Evolutionary conservation across 2,113 vertebrate genomes (phyloP), one percentile per base, ranked within the genome.

Genomic region (Nesogale talazaci): DNA sequence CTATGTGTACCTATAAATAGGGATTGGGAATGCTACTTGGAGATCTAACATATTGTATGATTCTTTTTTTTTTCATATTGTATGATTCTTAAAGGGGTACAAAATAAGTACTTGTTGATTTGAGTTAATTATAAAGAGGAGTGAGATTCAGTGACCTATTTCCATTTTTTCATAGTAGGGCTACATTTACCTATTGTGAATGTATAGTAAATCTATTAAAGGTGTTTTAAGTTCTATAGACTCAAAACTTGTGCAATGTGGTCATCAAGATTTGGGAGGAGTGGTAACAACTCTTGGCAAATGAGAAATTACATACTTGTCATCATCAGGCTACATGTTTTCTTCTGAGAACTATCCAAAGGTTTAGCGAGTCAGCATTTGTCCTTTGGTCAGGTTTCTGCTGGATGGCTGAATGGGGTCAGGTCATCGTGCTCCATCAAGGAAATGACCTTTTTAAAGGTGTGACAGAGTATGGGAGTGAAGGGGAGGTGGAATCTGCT

Each of bases 401-500:
- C 29, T 40, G 56, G 79, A 89, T 23, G 11, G 70, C 72, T 81
- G 70, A 90, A 91, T 94, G 92, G 85, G 94, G 78, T 34, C 81
- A 87, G 42, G 61, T 74, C 52, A 65, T 82, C 38, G 67, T 1
- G 2, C 59, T 83, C 69, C 57, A 56, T 87, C 31, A 90, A 65
- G 85, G 42, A 59, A 83, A 46, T 84, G 72, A 88, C 31, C 80
- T 83, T 92, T 83, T 74, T 42, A 83, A 86, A 89, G 89, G 92
- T 89, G 87, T 95, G 94, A 85, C 91, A 80, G 86, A 86, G 46
- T 76, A 75, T 96, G 87, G 91, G 89, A 74, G 36, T 86, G n/a
- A 83, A 91, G 87, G 25, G 78, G 74, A 92, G 74, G 84, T 94
- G 91, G 86, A 82, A 85, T 95, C 92, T 94, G 78, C 59, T 95